Conservation (phyloP, 1,140 invertebrate species). For the Conus betulinus region DNA sequence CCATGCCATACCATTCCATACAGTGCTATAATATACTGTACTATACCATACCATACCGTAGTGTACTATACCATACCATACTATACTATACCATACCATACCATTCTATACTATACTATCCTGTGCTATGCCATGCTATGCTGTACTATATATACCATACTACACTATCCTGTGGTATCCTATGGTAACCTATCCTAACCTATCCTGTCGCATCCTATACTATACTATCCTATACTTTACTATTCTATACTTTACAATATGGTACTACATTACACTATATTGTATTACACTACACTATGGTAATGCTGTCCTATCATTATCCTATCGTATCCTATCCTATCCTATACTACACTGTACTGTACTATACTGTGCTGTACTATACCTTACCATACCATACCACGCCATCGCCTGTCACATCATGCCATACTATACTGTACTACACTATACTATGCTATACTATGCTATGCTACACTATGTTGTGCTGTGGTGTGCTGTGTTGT, state of each 20-base stretch:
- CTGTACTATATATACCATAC: background rate
- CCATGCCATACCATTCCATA: constrained; percentile 24
- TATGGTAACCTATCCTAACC: background rate
- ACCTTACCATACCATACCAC: background rate
- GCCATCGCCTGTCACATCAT: background rate
- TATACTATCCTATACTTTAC: background rate
- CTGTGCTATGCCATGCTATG: constrained; percentile 30
- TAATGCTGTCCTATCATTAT: background rate
- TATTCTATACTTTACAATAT: background rate
- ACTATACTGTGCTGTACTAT: background rate
- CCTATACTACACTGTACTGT: background rate
- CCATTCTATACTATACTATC: constrained; percentile 25
- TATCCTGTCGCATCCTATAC: constrained; percentile 7
- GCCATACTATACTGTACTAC: background rate
- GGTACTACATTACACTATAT: background rate
- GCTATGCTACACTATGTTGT: background rate
- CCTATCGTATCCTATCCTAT: background rate
- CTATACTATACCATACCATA: constrained; percentile 20
- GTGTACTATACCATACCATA: constrained; percentile 32
- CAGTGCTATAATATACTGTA: constrained; percentile 22
- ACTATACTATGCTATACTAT: background rate
- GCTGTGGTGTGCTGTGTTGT: background rate
- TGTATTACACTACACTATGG: background rate
- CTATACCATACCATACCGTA: constrained; percentile 25
- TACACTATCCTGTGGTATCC: constrained; percentile 30